phyloP scores from a whole-genome alignment of 1,140 invertebrate species.

The Lithobius niger region DNA sequence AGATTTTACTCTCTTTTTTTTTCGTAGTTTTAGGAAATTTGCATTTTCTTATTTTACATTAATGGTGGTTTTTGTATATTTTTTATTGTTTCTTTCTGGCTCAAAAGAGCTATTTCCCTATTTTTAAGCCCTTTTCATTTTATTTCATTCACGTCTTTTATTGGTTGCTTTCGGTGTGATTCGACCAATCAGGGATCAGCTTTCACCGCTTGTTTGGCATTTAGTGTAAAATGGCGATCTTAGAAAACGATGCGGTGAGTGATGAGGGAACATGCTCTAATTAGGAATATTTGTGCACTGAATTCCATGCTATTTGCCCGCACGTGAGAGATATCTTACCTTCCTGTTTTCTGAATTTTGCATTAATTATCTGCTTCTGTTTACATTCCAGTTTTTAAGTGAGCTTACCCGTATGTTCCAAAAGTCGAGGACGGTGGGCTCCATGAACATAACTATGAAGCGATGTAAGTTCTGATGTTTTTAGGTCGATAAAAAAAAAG shows the following conservation, averaged over 20 bases:
- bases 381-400: constrained; percentile 24
- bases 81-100: too few species aligned
- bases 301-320: neutral
- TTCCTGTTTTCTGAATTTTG: neutral
- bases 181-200: too few species aligned
- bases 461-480: constrained; percentile 32
- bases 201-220: too few species aligned
- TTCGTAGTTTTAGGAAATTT: too few species aligned
- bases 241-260: constrained; percentile 3
- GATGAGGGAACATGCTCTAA: neutral
- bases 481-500: too few species aligned
- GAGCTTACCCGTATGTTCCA: constrained; percentile 33
- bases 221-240: neutral
- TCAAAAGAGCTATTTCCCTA: too few species aligned
- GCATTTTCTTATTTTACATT: too few species aligned
- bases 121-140: too few species aligned
- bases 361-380: neutral
- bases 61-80: too few species aligned
- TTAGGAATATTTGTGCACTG: neutral
- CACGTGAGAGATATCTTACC: neutral
- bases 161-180: too few species aligned
- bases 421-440: constrained; percentile 28
- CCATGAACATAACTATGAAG: constrained; percentile 33
- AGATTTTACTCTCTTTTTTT: too few species aligned
- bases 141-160: too few species aligned